Evolutionary conservation across 2,797 vertebrate genomes (phyloP), one percentile per base, ranked within the genome.

Genomic region (Adrianichthys oophorus): DNA sequence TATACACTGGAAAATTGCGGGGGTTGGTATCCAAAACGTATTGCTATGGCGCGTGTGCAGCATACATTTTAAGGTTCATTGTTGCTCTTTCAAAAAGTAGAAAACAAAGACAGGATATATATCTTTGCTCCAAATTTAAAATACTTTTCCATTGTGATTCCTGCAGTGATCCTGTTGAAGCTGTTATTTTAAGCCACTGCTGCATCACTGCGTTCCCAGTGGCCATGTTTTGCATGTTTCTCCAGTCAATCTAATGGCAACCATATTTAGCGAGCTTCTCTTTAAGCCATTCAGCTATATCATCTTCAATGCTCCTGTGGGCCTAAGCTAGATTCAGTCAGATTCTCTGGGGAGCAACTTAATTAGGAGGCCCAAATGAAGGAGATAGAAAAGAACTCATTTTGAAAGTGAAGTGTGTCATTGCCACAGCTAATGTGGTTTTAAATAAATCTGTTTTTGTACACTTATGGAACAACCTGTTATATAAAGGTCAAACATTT

Each of bases 281-380:
- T 91, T 91, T 86, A 86, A 89, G 72, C 85, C 81, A 68, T 85
- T 87, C 78, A 78, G 71, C 83, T 82, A 82, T 89, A 89, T 79
- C 71, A 83, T 85, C 83, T 79, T 82, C 87, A 86, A 86, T 86
- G 85, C 87, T 89, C 92, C 68, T 53, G 48, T 77, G 88, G 85
- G 90, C 88, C 62, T 23, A 68, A 82, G 89, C 90, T 85, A 75
- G 86, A 87, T 91, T 90, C 81, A 79, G 78, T 61, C 64, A 67
- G 47, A 71, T 70, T 80, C 92, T 90, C 90, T 46, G 44, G 90
- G 90, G 91, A 90, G 58, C 47, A 70, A 53, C 82, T 79, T 59
- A 72, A 91, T 91, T 92, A 91, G 84, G 70, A 91, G 90, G 90
- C 90, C 92, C 89, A 90, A 88, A 92, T 93, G 90, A 81, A 67